These are phyloP conservation scores for Corvus moneduloides DNA, from an alignment of 2,113 vertebrate species.

Conservation along the genomic window DNA sequence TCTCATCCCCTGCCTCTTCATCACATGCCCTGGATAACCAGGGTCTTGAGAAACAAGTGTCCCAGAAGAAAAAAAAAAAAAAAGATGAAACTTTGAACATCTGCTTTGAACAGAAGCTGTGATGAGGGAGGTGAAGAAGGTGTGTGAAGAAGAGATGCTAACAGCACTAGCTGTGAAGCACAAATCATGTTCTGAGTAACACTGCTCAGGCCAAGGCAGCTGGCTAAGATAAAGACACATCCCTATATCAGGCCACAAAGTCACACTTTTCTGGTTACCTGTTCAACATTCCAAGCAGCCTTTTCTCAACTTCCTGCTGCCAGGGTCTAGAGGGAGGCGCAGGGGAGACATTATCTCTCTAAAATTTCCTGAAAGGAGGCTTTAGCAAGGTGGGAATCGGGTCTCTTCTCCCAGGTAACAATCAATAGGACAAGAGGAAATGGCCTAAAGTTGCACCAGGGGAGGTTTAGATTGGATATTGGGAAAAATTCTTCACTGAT, in stretches of 20 bases:
- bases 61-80: background rate
- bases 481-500: background rate
- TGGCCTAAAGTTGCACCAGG: background rate
- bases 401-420: background rate
- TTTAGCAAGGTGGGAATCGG: background rate
- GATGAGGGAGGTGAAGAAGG: background rate
- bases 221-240: background rate
- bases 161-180: background rate
- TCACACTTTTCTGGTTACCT: background rate
- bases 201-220: background rate
- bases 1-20: background rate
- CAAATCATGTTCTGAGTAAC: background rate
- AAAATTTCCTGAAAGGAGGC: background rate
- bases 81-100: background rate
- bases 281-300: background rate
- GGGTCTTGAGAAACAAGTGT: background rate
- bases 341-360: background rate
- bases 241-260: background rate
- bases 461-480: background rate
- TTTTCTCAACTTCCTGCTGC: background rate
- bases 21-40: background rate
- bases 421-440: background rate
- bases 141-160: background rate
- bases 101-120: background rate
- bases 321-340: background rate